phyloP scores from a whole-genome alignment of 2,888 invertebrate species.

The Rhagophthalmus giganteus region DNA sequence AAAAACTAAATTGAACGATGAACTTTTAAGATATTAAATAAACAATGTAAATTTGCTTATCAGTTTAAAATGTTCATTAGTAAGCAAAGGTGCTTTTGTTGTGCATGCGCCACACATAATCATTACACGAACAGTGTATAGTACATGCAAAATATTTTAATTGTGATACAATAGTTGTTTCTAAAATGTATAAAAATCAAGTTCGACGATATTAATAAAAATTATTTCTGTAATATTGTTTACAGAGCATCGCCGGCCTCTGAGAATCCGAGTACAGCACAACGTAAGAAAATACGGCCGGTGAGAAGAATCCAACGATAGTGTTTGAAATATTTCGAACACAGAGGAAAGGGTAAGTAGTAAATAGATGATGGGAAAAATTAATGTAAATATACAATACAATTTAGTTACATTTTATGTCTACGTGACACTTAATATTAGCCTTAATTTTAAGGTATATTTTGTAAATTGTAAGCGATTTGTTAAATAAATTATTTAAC shows the following conservation, averaged over 20 bases:
- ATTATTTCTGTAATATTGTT: constrained; percentile 5
- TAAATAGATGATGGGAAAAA: constrained; percentile 1
- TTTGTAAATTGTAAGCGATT: constrained; percentile 21
- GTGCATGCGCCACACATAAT: no score
- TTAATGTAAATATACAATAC: constrained; percentile 19
- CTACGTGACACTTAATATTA: constrained; percentile 28
- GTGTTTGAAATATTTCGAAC: no score
- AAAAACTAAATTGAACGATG: no score
- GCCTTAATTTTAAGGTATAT: constrained; percentile 30
- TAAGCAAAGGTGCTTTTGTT: no score
- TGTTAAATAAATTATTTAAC: constrained; percentile 17
- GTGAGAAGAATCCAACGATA: constrained; percentile 54
- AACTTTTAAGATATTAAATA: no score
- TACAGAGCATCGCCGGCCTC: constrained; percentile 41
- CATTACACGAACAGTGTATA: no score
- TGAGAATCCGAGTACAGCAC: constrained; percentile 35
- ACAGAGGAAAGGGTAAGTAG: constrained; percentile 35
- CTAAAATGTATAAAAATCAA: no score
- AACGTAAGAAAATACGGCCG: constrained; percentile 57
- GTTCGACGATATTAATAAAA: no score
- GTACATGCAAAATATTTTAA: no score
- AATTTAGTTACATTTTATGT: constrained; percentile 25
- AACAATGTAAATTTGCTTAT: no score
- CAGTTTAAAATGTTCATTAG: no score
- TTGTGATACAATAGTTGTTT: not conserved